These are phyloP conservation scores for Menidia menidia DNA, from an alignment of 2,797 vertebrate genomes.

Conservation along the genomic window DNA sequence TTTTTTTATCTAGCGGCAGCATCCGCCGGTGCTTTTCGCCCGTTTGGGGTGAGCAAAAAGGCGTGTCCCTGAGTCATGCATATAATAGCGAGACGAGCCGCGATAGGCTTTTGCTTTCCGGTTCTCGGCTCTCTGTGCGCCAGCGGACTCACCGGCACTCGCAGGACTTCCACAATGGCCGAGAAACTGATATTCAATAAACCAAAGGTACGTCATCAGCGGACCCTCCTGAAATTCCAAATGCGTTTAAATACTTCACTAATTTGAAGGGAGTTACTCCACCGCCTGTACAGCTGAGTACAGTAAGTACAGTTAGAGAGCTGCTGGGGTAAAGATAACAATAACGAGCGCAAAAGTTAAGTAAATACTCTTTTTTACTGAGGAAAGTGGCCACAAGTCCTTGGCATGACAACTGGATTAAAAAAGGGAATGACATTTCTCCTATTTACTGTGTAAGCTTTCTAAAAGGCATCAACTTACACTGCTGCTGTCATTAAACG, in stretches of 20 bases:
- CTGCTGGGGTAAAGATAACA: background rate
- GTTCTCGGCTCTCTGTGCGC: slow-evolving; percentile 28
- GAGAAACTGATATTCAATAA: slow-evolving; percentile 70
- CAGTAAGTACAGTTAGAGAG: background rate
- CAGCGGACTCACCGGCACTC: slow-evolving; percentile 26
- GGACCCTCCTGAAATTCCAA: too few species aligned
- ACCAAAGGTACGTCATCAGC: slow-evolving; percentile 76
- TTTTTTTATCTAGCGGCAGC: background rate
- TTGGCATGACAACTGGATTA: fast-evolving
- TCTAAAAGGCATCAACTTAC: too few species aligned
- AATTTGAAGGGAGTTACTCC: too few species aligned
- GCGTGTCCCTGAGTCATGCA: slow-evolving; percentile 60
- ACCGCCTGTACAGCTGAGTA: too few species aligned
- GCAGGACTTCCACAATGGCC: slow-evolving; percentile 62
- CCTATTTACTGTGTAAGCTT: background rate
- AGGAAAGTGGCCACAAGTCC: background rate
- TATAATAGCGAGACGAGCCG: slow-evolving; percentile 40
- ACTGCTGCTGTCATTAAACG: too few species aligned
- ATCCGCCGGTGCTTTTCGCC: background rate
- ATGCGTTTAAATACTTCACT: too few species aligned
- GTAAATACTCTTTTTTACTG: background rate
- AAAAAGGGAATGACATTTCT: background rate
- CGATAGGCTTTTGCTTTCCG: slow-evolving; percentile 11
- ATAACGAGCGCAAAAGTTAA: background rate
- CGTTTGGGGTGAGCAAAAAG: slow-evolving; percentile 34